Conservation (phyloP, 2,888 invertebrate species). For the Griposia aprilina region DNA sequence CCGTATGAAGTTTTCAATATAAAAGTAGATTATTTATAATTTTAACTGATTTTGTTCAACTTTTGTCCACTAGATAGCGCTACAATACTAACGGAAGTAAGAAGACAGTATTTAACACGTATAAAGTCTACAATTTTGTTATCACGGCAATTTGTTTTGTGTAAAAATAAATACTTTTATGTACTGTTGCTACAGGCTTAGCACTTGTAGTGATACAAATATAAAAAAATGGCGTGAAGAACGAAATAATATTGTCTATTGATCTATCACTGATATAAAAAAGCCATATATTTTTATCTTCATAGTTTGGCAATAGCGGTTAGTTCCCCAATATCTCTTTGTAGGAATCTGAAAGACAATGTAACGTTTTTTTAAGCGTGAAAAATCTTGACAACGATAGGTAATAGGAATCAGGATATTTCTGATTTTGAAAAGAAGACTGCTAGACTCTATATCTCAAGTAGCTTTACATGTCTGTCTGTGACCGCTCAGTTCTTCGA, state of each 20-base stretch:
- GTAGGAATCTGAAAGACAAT: too few species aligned
- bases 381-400: too few species aligned
- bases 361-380: too few species aligned
- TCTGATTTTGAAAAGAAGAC: too few species aligned
- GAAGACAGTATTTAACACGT: constrained; percentile 37
- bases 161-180: constrained; percentile 59
- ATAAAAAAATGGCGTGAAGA: not conserved
- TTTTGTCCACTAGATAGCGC: constrained; percentile 45
- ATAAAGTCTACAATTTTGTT: constrained; percentile 37
- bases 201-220: constrained; percentile 38
- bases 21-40: not conserved
- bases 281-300: too few species aligned
- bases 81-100: constrained; percentile 42
- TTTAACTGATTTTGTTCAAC: not conserved
- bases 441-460: too few species aligned
- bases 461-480: too few species aligned
- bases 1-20: not conserved
- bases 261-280: not conserved
- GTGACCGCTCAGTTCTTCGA: too few species aligned
- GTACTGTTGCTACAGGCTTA: constrained; percentile 16
- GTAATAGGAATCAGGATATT: too few species aligned
- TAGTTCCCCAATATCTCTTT: too few species aligned
- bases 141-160: constrained; percentile 19
- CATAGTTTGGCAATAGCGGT: too few species aligned
- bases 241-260: constrained; percentile 4